These are phyloP conservation scores for Anguilla megastoma DNA, from an alignment of 2,797 vertebrate species.

Conservation along the genomic window DNA sequence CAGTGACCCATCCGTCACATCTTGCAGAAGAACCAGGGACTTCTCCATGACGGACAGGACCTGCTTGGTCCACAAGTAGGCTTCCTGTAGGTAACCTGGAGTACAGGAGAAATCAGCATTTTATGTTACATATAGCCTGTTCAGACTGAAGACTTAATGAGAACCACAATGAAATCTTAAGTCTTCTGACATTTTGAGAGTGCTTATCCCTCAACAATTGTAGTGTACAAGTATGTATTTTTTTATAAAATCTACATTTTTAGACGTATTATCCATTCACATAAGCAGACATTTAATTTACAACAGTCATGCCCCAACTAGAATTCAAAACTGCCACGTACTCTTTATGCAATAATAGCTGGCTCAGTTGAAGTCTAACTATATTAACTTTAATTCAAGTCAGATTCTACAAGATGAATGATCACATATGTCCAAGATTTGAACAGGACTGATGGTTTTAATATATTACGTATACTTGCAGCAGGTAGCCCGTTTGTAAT, in stretches of 20 bases:
- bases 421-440: background rate
- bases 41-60: conserved; percentile 96
- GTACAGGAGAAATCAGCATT: conserved; percentile 37
- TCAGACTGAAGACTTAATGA: background rate
- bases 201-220: background rate
- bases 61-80: conserved; percentile 96
- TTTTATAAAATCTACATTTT: background rate
- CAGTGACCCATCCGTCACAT: conserved; percentile 91
- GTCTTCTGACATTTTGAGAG: background rate
- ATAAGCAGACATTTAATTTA: background rate
- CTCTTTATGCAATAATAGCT: background rate
- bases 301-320: background rate
- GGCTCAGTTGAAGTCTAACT: background rate
- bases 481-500: background rate
- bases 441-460: background rate
- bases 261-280: background rate
- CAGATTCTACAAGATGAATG: background rate
- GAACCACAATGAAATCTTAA: background rate
- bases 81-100: conserved; percentile 94
- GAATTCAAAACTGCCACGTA: background rate
- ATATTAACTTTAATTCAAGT: conserved; percentile 13
- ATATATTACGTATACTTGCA: background rate
- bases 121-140: background rate
- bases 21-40: conserved; percentile 89
- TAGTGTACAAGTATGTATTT: too few relatives aligned